These are phyloP conservation scores for Eulithis testata DNA, from an alignment of 2,888 invertebrate genomes.

Conservation along the genomic window DNA sequence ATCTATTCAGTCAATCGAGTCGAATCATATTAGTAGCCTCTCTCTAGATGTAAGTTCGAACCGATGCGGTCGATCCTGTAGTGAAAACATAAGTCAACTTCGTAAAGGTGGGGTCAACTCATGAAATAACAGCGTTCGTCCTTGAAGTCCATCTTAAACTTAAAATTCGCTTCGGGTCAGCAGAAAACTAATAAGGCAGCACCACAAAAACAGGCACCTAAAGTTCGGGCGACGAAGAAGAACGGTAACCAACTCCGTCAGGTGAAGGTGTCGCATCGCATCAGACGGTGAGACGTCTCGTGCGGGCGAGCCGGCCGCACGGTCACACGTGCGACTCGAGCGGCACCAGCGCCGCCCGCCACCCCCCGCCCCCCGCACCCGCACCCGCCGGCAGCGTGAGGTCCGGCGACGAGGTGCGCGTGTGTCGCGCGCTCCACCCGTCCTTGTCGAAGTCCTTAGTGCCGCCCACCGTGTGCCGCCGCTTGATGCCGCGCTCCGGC, in stretches of 20 bases:
- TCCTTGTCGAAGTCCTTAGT: constrained; percentile 92
- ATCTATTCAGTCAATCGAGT: constrained; percentile 83
- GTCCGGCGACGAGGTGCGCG: constrained; percentile 86
- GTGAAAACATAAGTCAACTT: constrained; percentile 55
- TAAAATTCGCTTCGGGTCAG: constrained; percentile 52
- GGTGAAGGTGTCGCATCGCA: constrained; percentile 14
- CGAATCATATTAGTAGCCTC: constrained; percentile 80
- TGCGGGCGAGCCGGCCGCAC: background rate
- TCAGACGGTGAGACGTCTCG: constrained; percentile 1
- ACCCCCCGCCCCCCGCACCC: constrained; percentile 61
- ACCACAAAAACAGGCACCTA: constrained; percentile 55
- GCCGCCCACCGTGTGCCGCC: constrained; percentile 96
- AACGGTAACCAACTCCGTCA: constrained; percentile 2
- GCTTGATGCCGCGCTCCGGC: constrained; percentile 93
- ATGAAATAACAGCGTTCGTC: constrained; percentile 43
- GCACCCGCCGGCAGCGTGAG: constrained; percentile 75
- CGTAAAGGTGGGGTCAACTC: constrained; percentile 43
- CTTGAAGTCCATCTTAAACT: constrained; percentile 42
- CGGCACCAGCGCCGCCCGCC: constrained; percentile 65
- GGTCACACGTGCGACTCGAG: constrained; percentile 59
- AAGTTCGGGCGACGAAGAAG: constrained; percentile 40
- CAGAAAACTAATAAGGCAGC: constrained; percentile 53
- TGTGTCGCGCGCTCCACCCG: constrained; percentile 85
- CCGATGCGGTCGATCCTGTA: constrained; percentile 54
- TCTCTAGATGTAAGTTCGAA: constrained; percentile 69